Base-by-base conservation (phyloP, 2,113 vertebrate species). In the Atrichornis clamosus region DNA sequence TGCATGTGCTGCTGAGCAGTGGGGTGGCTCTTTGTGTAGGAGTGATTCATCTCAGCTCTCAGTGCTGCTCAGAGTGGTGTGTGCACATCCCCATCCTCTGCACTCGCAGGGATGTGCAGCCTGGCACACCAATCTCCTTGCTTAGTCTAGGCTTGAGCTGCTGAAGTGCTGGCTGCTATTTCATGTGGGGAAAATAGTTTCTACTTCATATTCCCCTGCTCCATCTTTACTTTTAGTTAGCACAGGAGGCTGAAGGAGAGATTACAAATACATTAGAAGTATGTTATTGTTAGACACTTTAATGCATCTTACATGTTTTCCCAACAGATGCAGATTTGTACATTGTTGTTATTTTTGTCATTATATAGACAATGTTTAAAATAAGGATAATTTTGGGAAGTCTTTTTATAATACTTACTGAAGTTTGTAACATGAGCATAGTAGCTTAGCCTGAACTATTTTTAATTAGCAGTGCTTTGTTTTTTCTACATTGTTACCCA, bases 381-480 rank as follows among this genome's bases (percentile, higher is more conserved):
- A 97, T 95, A 93, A 87, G n/a, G 80, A 92, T 88, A 95, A 86
- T 97, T 93, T 97, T 96, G 84, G 92, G 96, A 98, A 98, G 94
- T 96, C 92, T 98, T 49, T 28, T 98, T 98, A 90, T 96, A 90
- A 60, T 95, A 82, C 94, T 96, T 96, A 80, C 82, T 73, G 50
- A 87, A 97, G 90, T 98, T 98, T 96, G 97, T 98, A 97, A 98
- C 26, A 19, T 81, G 84, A 98, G 97, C 96, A 84, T 83, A 93
- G 67, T 89, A 97, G 97, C 89, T 73, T 92, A 96, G 91, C 94
- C 96, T 97, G 96, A 98, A 96, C 98, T 97, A 97, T 97, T 97
- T 98, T 95, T 98, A 98, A 98, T 98, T 98, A 97, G 85, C 46
- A 32, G 26, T 58, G 76, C 67, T 90, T 95, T 78, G 27, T 56